phyloP scores from a whole-genome alignment of 2,888 invertebrate genomes.

The Keiferia lycopersicella region DNA sequence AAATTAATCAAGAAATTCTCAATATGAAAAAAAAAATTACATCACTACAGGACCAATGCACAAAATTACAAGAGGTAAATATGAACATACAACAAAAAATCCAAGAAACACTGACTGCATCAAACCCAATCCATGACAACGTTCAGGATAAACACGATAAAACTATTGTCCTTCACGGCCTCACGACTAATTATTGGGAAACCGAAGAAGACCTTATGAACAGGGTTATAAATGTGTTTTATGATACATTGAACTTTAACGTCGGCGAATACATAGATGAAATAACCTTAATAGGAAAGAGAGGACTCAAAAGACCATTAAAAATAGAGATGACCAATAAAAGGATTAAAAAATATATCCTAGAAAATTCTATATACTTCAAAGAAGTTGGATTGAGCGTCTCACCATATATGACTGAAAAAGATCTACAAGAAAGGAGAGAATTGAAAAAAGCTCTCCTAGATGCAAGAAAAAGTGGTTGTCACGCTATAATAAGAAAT shows the following conservation, averaged over 20 bases:
- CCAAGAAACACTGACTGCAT: too few relatives aligned
- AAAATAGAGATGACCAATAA: constrained; percentile 26
- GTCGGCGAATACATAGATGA: constrained; percentile 25
- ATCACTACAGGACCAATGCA: too few relatives aligned
- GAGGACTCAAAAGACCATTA: constrained; percentile 25
- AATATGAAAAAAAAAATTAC: too few relatives aligned
- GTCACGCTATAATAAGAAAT: constrained; percentile 24
- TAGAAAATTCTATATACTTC: constrained; percentile 19
- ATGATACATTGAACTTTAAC: constrained; percentile 15
- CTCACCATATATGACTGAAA: constrained; percentile 7
- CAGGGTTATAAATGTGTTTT: constrained; percentile 15
- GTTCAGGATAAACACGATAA: neutral
- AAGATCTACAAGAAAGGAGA: neutral
- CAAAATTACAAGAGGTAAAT: too few relatives aligned
- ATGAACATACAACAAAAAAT: too few relatives aligned
- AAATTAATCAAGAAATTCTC: too few relatives aligned
- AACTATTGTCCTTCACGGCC: neutral
- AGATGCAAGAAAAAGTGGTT: constrained; percentile 22
- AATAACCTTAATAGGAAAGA: constrained; percentile 19
- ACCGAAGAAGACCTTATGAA: constrained; percentile 22
- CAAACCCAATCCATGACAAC: too few relatives aligned
- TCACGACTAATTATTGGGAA: neutral
- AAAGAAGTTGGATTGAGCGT: constrained; percentile 16
- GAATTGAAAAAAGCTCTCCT: neutral
- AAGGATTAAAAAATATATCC: constrained; percentile 16